phyloP scores from a whole-genome alignment of 2,888 invertebrate species.

The Antheraea assamensis region DNA sequence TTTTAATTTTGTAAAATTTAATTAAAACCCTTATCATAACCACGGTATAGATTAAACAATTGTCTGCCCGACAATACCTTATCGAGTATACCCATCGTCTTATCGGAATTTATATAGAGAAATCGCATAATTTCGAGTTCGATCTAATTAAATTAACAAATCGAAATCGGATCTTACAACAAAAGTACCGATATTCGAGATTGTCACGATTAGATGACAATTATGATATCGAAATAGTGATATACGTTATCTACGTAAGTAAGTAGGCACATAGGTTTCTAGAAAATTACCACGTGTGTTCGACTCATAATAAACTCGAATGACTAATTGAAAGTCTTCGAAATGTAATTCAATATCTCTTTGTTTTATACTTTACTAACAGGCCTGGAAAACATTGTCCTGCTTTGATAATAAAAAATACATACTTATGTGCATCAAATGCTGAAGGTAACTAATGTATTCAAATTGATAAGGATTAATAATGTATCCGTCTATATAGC shows the following conservation, averaged over 20 bases:
- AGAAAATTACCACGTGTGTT: constrained; percentile 23
- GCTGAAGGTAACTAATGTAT: too few relatives aligned
- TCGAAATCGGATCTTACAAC: constrained; percentile 41
- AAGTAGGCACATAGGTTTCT: constrained; percentile 27
- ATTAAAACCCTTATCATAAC: constrained; percentile 21
- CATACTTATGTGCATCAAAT: too few relatives aligned
- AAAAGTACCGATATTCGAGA: constrained; percentile 41
- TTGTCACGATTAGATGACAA: constrained; percentile 44
- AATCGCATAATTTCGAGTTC: constrained; percentile 43
- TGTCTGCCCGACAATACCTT: constrained; percentile 26
- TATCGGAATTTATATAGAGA: constrained; percentile 24
- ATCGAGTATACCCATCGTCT: constrained; percentile 26
- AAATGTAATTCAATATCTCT: not conserved
- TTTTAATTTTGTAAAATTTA: not conserved
- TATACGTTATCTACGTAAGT: constrained; percentile 31
- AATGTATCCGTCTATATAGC: too few relatives aligned
- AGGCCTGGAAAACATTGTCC: too few relatives aligned
- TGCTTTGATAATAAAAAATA: too few relatives aligned
- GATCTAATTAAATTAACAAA: constrained; percentile 53
- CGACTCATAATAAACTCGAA: constrained; percentile 10
- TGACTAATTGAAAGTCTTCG: not conserved
- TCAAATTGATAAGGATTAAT: too few relatives aligned
- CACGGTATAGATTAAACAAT: constrained; percentile 35
- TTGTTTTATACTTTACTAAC: too few relatives aligned
- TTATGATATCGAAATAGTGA: constrained; percentile 31